Evolutionary conservation across 2,888 invertebrate genomes (phyloP).

Genomic region (Unio pictorum): DNA sequence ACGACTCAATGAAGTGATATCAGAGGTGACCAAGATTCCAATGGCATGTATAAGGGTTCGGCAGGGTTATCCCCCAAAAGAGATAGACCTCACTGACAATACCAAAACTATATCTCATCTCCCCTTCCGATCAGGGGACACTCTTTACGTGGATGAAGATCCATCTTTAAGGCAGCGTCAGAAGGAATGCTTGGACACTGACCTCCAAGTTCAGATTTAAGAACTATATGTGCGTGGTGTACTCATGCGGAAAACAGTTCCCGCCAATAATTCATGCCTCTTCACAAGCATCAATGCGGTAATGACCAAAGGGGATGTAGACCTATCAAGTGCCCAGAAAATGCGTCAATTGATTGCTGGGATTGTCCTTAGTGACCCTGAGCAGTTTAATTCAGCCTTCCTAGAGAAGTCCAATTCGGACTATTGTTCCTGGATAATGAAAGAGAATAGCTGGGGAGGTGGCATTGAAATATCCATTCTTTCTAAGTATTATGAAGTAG

Average conservation of each 20-base stretch:
- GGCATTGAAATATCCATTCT: slow-evolving; percentile 93
- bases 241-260: slow-evolving; percentile 90
- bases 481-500: slow-evolving; percentile 87
- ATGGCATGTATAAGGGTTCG: slow-evolving; percentile 77
- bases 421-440: slow-evolving; percentile 92
- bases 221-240: slow-evolving; percentile 75
- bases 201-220: slow-evolving; percentile 50
- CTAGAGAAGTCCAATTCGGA: slow-evolving; percentile 83
- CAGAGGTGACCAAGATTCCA: slow-evolving; percentile 78
- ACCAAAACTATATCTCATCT: slow-evolving; percentile 77
- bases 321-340: slow-evolving; percentile 81
- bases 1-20: slow-evolving; percentile 79
- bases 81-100: slow-evolving; percentile 80
- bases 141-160: slow-evolving; percentile 88
- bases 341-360: slow-evolving; percentile 91
- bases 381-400: slow-evolving; percentile 87
- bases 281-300: slow-evolving; percentile 87
- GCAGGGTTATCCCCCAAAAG: slow-evolving; percentile 88
- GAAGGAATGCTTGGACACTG: slow-evolving; percentile 40
- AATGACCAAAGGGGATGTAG: slow-evolving; percentile 77
- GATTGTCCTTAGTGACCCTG: slow-evolving; percentile 83
- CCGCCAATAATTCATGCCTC: slow-evolving; percentile 96
- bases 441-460: slow-evolving; percentile 88
- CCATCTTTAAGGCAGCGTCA: slow-evolving; percentile 23
- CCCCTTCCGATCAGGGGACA: slow-evolving; percentile 89